Percentiles rank a stretch among this genome's conserved stretches.
These are phyloP conservation scores for Phaenicophaeus curvirostris DNA, from an alignment of 2,797 vertebrate species.

Conservation along the genomic window DNA sequence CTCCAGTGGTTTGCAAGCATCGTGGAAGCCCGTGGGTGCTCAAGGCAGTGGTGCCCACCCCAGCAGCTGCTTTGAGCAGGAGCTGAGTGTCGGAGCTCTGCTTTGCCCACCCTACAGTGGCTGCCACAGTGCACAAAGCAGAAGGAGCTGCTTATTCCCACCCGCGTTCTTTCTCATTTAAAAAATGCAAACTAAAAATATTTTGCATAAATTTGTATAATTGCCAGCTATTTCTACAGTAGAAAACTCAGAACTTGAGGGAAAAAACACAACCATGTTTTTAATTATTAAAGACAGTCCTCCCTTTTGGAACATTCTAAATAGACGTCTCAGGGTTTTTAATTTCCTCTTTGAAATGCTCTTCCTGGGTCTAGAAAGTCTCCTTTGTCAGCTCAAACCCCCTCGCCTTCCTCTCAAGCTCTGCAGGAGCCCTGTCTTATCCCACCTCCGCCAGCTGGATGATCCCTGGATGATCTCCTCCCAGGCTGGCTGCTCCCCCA, in stretches of 20 bases:
- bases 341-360: neutral
- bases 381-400: neutral
- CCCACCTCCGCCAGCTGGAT: neutral
- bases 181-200: neutral
- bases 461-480: neutral
- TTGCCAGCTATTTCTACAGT: neutral
- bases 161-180: neutral
- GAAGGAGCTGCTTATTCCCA: neutral
- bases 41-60: neutral
- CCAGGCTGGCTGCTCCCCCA: neutral
- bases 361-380: neutral
- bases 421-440: neutral
- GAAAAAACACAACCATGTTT: neutral
- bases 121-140: neutral
- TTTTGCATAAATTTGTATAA: slow-evolving; percentile 25
- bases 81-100: neutral
- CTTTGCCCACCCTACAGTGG: accelerated
- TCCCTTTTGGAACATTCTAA: neutral
- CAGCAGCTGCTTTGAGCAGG: accelerated
- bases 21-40: neutral
- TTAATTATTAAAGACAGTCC: slow-evolving; percentile 12
- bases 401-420: neutral
- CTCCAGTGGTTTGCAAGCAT: neutral
- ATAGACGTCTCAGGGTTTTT: neutral
- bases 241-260: neutral